phyloP scores from a whole-genome alignment of 2,113 vertebrate species.

The Saccopteryx bilineata region DNA sequence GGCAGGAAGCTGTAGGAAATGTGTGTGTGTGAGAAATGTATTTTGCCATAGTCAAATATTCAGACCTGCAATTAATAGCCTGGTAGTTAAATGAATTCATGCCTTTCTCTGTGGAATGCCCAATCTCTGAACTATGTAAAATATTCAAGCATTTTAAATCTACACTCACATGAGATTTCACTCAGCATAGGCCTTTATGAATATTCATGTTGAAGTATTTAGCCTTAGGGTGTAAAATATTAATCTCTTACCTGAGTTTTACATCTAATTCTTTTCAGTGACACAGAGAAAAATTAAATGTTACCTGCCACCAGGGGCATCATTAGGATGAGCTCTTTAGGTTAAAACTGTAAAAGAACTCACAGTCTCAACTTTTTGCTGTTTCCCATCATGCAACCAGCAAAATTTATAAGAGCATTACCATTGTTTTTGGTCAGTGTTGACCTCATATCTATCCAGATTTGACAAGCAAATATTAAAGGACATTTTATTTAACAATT shows the following conservation, averaged over 20 bases:
- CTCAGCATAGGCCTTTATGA: slow-evolving; percentile 67
- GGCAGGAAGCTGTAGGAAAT: not conserved
- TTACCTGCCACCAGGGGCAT: slow-evolving; percentile 73
- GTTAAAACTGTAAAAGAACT: slow-evolving; percentile 39
- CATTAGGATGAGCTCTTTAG: slow-evolving; percentile 68
- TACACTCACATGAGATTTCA: slow-evolving; percentile 71
- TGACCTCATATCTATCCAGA: not conserved
- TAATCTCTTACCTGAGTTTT: slow-evolving; percentile 77
- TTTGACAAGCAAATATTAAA: slow-evolving; percentile 56
- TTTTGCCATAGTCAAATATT: not conserved
- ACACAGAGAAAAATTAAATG: slow-evolving; percentile 77
- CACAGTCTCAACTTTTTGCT: not conserved
- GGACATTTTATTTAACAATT: not conserved
- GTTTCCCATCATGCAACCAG: accelerated
- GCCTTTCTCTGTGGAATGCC: slow-evolving; percentile 51
- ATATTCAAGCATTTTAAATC: slow-evolving; percentile 72
- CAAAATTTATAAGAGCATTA: not conserved
- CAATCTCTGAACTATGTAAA: slow-evolving; percentile 66
- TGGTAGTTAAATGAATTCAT: slow-evolving; percentile 28
- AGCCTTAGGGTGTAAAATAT: slow-evolving; percentile 73
- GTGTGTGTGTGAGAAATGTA: not conserved
- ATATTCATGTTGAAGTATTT: slow-evolving; percentile 79
- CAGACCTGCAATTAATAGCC: not conserved
- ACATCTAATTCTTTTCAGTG: slow-evolving; percentile 81
- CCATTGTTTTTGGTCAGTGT: not conserved